Base-by-base conservation (phyloP, 2,797 vertebrate genomes). In the Tangara arthus region DNA sequence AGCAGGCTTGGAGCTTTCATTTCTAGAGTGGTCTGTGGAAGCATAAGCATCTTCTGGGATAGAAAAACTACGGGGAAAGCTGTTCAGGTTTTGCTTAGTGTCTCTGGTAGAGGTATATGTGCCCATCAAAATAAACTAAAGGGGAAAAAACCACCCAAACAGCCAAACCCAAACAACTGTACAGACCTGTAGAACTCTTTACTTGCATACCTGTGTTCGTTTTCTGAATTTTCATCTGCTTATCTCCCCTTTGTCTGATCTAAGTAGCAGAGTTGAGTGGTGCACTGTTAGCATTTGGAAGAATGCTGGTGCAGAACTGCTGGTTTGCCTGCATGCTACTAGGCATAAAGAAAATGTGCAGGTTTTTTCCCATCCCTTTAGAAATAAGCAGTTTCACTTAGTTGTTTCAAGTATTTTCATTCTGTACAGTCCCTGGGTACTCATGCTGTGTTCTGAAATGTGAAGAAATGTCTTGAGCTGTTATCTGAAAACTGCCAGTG, bases 141-240 rank as follows among this genome's bases (percentile, higher is more conserved):
- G 6, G 13, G 6, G 1, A 5, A 26, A 24, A 32, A 12, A 3
- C 13, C 39, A 1, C 10, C 18, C 13, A 35, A 16, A 27, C 12
- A 53, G 13, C 15, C 17, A 47, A 39, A 35, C 12, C 8, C 9
- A 47, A 8, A 18, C 49, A 61, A 22, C 18, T 59, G 12, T 65
- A 34, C 60, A 44, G 34, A 68, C 9, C 9, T 13, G 17, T 59
- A 21, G 7, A 52, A 70, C 11, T 85, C 19, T 73, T 66, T 9
- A 12, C 8, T 64, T 78, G 15, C 18, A 30, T 66, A 37, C 30
- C 14, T 34, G 2, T 72, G 15, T n/a, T 77, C 3, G 22, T 50
- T 77, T 93, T 66, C 26, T 77, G 24, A 59, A 5, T 39, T 66
- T 64, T 61, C 37, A 5, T 30, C 15, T 77, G 12, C 35, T 70